These are phyloP conservation scores for Cnemophilus loriae DNA, from an alignment of 2,113 vertebrate species.

Conservation along the genomic window DNA sequence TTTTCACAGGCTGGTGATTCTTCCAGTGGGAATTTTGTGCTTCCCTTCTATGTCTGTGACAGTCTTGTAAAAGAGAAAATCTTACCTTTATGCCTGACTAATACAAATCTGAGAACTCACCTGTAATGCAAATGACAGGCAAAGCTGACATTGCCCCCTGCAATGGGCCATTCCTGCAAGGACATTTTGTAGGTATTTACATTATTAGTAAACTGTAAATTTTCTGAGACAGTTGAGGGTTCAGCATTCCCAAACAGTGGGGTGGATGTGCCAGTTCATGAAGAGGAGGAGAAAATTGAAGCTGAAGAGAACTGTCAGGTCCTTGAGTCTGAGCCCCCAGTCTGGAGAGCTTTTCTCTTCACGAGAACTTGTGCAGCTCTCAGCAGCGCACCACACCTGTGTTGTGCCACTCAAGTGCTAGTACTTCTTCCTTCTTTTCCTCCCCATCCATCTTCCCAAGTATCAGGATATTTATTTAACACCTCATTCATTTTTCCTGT, in stretches of 20 bases:
- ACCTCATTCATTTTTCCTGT: conserved; percentile 29
- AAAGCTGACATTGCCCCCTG: not conserved
- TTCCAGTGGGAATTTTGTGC: not conserved
- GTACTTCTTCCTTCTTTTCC: conserved; percentile 12
- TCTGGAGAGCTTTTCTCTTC: not conserved
- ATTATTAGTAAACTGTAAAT: not conserved
- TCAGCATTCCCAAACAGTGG: not conserved
- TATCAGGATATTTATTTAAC: conserved; percentile 44
- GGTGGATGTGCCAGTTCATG: not conserved
- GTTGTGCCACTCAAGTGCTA: not conserved
- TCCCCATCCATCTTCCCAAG: not conserved
- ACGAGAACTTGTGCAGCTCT: not conserved
- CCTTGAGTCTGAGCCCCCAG: not conserved
- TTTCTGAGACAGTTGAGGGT: not conserved
- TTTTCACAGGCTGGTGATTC: not conserved
- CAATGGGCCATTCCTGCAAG: not conserved
- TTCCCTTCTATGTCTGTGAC: not conserved
- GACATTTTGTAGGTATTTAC: not conserved
- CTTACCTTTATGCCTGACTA: not conserved
- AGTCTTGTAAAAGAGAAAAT: not conserved
- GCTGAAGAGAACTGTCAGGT: not conserved
- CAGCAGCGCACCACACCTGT: not conserved
- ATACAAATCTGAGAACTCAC: not conserved
- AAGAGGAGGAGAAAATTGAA: not conserved
- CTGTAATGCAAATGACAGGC: not conserved